These are phyloP conservation scores for Anoura caudifer DNA, from an alignment of 2,113 vertebrate species.

Conservation along the genomic window DNA sequence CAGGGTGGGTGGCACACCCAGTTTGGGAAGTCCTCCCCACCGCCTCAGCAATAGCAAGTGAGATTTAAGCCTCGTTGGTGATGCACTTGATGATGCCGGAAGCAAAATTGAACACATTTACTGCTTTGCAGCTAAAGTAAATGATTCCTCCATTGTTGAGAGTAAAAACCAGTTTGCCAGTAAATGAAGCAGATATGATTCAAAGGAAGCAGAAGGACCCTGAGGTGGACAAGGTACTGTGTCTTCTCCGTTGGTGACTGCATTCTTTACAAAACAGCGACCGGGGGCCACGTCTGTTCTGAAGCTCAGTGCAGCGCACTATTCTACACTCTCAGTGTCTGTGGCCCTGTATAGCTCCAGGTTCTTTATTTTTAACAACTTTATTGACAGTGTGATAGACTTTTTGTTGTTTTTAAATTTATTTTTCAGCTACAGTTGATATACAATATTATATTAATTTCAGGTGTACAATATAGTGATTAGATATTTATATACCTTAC, in stretches of 20 bases:
- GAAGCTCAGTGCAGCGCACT: neutral
- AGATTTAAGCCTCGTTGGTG: neutral
- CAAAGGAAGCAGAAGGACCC: neutral
- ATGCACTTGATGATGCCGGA: neutral
- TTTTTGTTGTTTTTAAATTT: neutral
- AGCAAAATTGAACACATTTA: neutral
- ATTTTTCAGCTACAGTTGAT: neutral
- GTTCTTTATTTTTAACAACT: neutral
- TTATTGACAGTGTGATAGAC: neutral
- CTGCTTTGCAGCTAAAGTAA: slow-evolving; percentile 15
- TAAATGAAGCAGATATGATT: slow-evolving; percentile 46
- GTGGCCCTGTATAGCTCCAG: neutral
- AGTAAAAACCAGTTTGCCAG: slow-evolving; percentile 38
- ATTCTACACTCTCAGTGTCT: neutral
- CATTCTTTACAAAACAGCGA: neutral
- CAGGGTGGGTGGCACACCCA: neutral
- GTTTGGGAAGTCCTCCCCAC: neutral
- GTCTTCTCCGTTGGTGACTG: neutral
- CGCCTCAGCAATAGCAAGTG: neutral
- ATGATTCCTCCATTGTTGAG: slow-evolving; percentile 37
- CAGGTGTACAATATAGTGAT: neutral
- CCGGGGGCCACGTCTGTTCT: neutral
- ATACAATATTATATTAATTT: neutral
- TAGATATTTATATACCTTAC: neutral
- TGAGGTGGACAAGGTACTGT: neutral